Evolutionary conservation across 2,113 vertebrate species (phyloP).

Genomic region (Genyomyrus donnyi): DNA sequence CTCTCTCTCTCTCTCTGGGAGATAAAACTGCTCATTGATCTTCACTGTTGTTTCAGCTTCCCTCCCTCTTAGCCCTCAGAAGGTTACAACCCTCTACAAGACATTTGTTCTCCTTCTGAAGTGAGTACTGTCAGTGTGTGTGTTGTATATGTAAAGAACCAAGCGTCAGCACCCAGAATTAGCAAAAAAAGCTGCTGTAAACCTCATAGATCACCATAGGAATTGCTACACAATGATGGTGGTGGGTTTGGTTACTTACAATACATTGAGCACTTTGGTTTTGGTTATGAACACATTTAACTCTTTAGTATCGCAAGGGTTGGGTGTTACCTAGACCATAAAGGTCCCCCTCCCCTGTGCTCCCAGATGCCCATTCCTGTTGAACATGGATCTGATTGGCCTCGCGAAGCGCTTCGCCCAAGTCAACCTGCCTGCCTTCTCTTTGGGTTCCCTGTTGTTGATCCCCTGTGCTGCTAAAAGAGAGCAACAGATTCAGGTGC

Average conservation of each 20-base stretch:
- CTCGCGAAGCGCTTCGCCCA: conserved; percentile 83
- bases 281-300: neutral
- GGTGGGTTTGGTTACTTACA: neutral
- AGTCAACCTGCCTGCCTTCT: conserved; percentile 74
- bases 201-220: neutral
- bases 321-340: neutral
- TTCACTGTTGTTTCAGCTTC: conserved; percentile 59
- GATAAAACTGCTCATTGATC: neutral
- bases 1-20: neutral
- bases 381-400: conserved; percentile 75
- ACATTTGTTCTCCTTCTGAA: conserved; percentile 80
- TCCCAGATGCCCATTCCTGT: conserved; percentile 79
- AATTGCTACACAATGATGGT: neutral
- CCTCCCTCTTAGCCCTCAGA: conserved; percentile 67
- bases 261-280: neutral
- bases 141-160: neutral
- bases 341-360: neutral
- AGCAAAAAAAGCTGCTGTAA: neutral
- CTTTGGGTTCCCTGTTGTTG: conserved; percentile 81
- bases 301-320: neutral
- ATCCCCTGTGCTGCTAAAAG: conserved; percentile 73
- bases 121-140: conserved; percentile 55
- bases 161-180: neutral
- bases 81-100: conserved; percentile 71
- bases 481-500: conserved; percentile 78